Evolutionary conservation across 2,888 invertebrate genomes (phyloP), one percentile per base, ranked within the genome.

Genomic region (Sphaerophoria rueppellii): DNA sequence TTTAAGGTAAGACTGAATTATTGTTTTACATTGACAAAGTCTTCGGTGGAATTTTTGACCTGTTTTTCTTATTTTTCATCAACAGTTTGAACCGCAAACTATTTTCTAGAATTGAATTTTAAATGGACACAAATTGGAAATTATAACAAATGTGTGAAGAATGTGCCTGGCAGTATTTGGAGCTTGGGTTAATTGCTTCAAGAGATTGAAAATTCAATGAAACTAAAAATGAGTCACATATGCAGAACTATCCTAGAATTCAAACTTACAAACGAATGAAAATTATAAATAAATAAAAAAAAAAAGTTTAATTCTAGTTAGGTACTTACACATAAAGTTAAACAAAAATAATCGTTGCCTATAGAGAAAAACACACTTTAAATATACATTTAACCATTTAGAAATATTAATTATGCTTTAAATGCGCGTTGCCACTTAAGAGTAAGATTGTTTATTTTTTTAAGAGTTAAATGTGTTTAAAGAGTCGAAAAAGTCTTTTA

Each of bases 401-500:
- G 6, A 43, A 11, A 11, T 43, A 43, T 43, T 52, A 61, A 6
- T 46, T 54, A 67, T 67, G 52, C 67, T 40, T 67, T 1, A 24
- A 67, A 57, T 73, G 70, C 16, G 58, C 16, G 58, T 72, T 54
- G 75, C 67, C 74, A 79, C 82, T 79, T 83, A 82, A 82, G 73
- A 82, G 63, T 82, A 82, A 74, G 82, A 79, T 61, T 58, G 74
- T 74, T 65, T 65, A 37, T 48, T 60, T 60, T 48, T 65, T 61
- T 57, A 67, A 77, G 58, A 72, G 60, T 72, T 76, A 83, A 83
- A 83, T 72, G 63, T 72, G 4, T 79, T 76, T 34, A 83, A 54
- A 72, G 67, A 24, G 61, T 55, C 83, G 80, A 83, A 75, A 78
- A 83, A 80, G 80, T 83, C 75, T 83, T 83, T 72, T 76, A 80